phyloP scores from a whole-genome alignment of 2,888 invertebrate genomes.

The Drosophila robusta region DNA sequence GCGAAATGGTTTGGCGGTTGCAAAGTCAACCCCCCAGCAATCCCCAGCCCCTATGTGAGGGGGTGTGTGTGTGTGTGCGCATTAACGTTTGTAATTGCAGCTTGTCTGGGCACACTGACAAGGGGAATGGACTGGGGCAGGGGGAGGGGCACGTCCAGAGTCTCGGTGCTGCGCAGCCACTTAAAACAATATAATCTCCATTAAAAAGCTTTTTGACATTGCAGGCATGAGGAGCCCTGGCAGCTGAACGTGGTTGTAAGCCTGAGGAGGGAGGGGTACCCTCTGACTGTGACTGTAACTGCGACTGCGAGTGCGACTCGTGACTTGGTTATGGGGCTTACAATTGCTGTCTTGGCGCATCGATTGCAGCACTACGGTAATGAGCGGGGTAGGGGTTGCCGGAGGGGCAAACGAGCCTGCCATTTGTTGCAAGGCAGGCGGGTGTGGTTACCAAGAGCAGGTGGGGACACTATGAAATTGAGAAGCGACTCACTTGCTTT shows the following conservation, averaged over 20 bases:
- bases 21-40: slow-evolving; percentile 61
- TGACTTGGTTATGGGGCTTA: slow-evolving; percentile 13
- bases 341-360: slow-evolving; percentile 59
- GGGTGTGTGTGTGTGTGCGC: slow-evolving; percentile 46
- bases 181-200: slow-evolving; percentile 82
- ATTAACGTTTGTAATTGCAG: slow-evolving; percentile 83
- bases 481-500: slow-evolving; percentile 39
- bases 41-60: too few relatives aligned
- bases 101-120: slow-evolving; percentile 62
- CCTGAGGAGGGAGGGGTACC: not conserved
- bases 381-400: slow-evolving; percentile 35
- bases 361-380: slow-evolving; percentile 66
- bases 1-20: slow-evolving; percentile 67
- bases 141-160: not conserved
- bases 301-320: slow-evolving; percentile 7
- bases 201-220: slow-evolving; percentile 82
- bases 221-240: slow-evolving; percentile 30
- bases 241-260: slow-evolving; percentile 9
- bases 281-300: not conserved
- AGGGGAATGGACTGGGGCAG: not conserved
- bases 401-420: slow-evolving; percentile 38
- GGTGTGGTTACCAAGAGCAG: not conserved
- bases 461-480: slow-evolving; percentile 26
- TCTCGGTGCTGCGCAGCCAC: slow-evolving; percentile 54
- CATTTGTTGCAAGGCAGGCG: slow-evolving; percentile 21